phyloP scores from a whole-genome alignment of 1,140 invertebrate genomes.

The Achatina immaculata region DNA sequence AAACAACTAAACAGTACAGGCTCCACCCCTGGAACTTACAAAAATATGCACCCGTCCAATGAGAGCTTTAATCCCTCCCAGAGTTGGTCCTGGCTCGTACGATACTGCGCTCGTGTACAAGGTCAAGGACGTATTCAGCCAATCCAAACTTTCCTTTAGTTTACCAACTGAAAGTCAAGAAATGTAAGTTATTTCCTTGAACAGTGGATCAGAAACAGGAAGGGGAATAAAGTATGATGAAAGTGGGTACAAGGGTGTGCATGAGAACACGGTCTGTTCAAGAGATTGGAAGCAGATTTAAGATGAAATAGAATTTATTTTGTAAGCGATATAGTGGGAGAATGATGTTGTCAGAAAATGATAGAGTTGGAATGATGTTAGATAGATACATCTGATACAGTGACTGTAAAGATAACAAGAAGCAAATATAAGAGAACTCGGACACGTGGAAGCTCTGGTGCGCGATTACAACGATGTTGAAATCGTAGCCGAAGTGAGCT shows the following conservation, averaged over 20 bases:
- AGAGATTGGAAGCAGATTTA: background rate
- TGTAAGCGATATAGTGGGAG: too few species aligned
- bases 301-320: too few species aligned
- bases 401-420: too few species aligned
- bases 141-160: slow-evolving; percentile 16
- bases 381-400: too few species aligned
- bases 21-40: background rate
- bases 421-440: too few species aligned
- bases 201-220: background rate
- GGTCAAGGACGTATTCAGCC: slow-evolving; percentile 12
- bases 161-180: background rate
- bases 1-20: background rate
- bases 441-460: too few species aligned
- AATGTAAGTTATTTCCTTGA: too few species aligned
- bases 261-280: background rate
- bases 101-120: background rate
- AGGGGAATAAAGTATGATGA: background rate
- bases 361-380: too few species aligned
- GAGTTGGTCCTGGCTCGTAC: background rate
- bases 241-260: background rate
- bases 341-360: too few species aligned
- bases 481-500: too few species aligned
- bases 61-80: slow-evolving; percentile 4
- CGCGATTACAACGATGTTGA: too few species aligned
- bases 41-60: background rate